Conservation (phyloP, 1,140 invertebrate species). For the Zaprionus capensis region DNA sequence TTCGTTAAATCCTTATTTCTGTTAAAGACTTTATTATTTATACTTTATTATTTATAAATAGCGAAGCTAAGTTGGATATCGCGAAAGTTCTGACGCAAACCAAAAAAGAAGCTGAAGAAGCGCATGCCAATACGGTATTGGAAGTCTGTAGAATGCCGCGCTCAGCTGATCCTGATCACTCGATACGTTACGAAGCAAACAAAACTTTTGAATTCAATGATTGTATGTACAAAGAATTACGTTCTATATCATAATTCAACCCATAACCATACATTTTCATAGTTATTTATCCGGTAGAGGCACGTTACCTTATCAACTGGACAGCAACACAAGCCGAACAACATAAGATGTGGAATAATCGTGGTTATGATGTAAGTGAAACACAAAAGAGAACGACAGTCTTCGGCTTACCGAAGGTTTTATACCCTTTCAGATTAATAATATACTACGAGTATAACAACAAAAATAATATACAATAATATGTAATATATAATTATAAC, state of each 20-base stretch:
- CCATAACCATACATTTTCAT: not conserved
- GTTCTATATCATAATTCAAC: not conserved
- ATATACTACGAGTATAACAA: too few species aligned
- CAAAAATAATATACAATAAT: not conserved
- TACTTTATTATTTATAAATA: not conserved
- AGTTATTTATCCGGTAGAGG: slow-evolving; percentile 50
- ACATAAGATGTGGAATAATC: not conserved
- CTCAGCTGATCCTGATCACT: slow-evolving; percentile 5
- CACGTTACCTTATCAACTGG: slow-evolving; percentile 43
- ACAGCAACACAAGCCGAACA: slow-evolving; percentile 33
- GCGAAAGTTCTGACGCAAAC: slow-evolving; percentile 14
- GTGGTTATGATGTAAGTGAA: not conserved
- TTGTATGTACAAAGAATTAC: not conserved
- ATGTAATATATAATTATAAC: too few species aligned
- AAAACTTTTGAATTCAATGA: not conserved
- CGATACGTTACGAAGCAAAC: too few species aligned
- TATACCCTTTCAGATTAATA: too few species aligned
- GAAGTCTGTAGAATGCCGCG: not conserved
- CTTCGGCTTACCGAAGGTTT: too few species aligned
- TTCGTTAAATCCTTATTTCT: not conserved
- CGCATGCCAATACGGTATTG: slow-evolving; percentile 5
- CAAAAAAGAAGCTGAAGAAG: not conserved
- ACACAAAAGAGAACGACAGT: too few species aligned
- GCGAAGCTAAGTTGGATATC: slow-evolving; percentile 52
- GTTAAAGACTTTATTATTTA: too few species aligned